Evolutionary conservation across 1,140 invertebrate genomes (phyloP).

Genomic region (Diorhabda elongata): DNA sequence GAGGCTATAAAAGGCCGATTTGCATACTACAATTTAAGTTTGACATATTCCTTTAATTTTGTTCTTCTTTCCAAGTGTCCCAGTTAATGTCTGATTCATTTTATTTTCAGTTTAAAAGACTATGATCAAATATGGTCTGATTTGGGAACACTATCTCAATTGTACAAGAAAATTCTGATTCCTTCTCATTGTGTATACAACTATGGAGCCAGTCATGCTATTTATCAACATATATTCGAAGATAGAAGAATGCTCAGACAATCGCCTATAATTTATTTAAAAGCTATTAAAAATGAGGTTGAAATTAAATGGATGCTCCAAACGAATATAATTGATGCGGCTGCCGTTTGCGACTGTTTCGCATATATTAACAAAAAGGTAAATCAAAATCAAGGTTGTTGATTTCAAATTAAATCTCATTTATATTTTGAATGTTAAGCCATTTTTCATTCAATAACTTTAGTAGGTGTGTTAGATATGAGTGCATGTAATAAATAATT

Average conservation of each 20-base stretch:
- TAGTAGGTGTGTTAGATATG: no score
- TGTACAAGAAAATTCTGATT: constrained; percentile 65
- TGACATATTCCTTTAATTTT: not conserved
- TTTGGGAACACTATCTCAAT: constrained; percentile 60
- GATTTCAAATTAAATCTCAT: no score
- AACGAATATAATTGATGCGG: constrained; percentile 80
- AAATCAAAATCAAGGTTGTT: constrained; percentile 11
- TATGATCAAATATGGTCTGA: constrained; percentile 69
- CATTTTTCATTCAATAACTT: no score
- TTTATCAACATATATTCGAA: constrained; percentile 61
- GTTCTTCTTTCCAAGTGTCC: not conserved
- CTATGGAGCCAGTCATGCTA: constrained; percentile 70
- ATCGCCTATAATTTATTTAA: constrained; percentile 76
- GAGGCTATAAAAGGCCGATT: no score
- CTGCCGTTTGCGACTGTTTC: constrained; percentile 87
- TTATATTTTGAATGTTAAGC: no score
- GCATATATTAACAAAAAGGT: constrained; percentile 76
- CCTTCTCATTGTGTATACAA: constrained; percentile 67
- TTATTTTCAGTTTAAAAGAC: constrained; percentile 58
- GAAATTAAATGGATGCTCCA: constrained; percentile 85
- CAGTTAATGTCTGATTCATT: not conserved
- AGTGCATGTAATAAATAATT: no score
- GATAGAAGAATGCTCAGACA: constrained; percentile 56
- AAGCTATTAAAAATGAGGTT: constrained; percentile 77
- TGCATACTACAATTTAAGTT: no score